Percentiles rank a stretch among this genome's conserved stretches.
Evolutionary conservation across 2,888 invertebrate species (phyloP).

Genomic region (Megamerina dolium): DNA sequence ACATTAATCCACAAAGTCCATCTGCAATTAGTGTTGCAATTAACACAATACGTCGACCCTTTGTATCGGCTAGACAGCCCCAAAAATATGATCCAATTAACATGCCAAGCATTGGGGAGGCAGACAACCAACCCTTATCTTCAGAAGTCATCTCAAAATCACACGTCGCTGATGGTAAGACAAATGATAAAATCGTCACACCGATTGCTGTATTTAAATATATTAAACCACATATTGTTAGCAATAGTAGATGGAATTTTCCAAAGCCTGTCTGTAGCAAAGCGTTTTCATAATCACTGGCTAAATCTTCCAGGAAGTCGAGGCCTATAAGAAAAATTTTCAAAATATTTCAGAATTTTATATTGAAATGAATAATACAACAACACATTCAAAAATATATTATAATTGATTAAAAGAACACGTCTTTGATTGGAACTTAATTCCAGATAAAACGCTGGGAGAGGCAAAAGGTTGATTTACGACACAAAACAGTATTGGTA

Average conservation of each 20-base stretch:
- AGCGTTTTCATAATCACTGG: slow-evolving; percentile 43
- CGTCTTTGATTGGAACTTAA: no score
- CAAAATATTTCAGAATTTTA: background rate
- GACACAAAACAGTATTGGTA: no score
- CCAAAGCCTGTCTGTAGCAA: slow-evolving; percentile 63
- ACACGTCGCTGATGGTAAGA: slow-evolving; percentile 76
- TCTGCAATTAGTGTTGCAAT: slow-evolving; percentile 69
- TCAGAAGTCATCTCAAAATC: slow-evolving; percentile 73
- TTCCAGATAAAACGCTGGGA: no score
- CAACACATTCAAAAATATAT: no score
- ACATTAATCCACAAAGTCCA: slow-evolving; percentile 64
- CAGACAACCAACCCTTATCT: slow-evolving; percentile 72
- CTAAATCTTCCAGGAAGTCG: slow-evolving; percentile 41
- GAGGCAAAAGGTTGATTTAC: no score
- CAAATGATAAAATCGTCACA: slow-evolving; percentile 73
- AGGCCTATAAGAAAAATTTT: slow-evolving; percentile 30
- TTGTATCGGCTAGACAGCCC: slow-evolving; percentile 78
- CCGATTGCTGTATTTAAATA: slow-evolving; percentile 79
- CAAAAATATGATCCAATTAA: slow-evolving; percentile 77
- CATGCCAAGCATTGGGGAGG: slow-evolving; percentile 77
- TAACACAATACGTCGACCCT: slow-evolving; percentile 69
- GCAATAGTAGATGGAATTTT: slow-evolving; percentile 70
- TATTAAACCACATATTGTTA: slow-evolving; percentile 72
- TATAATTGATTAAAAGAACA: no score
- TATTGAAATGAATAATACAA: no score